These are phyloP conservation scores for Trichonephila clavipes DNA, from an alignment of 1,140 invertebrate species.

Conservation along the genomic window DNA sequence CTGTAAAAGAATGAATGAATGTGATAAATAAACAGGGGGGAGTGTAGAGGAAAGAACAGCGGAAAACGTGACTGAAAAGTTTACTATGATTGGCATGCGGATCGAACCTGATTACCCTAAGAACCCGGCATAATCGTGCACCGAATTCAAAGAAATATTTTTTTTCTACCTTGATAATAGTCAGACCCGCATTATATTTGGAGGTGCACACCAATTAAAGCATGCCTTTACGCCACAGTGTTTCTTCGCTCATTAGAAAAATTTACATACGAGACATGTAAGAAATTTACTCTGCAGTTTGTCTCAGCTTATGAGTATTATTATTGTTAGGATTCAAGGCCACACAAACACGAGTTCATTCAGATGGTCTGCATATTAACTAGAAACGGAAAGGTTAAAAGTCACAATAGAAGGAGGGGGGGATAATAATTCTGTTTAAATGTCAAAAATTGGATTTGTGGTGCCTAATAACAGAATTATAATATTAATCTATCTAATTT, in stretches of 20 bases:
- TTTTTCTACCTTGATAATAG: background rate
- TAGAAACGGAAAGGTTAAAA: background rate
- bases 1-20: background rate
- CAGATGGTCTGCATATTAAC: background rate
- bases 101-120: constrained; percentile 51
- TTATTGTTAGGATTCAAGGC: background rate
- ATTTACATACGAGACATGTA: background rate
- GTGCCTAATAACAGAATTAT: too few species aligned
- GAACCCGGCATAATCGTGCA: constrained; percentile 15
- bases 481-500: too few species aligned
- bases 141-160: constrained; percentile 36
- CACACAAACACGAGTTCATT: background rate
- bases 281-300: background rate
- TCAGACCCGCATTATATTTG: background rate
- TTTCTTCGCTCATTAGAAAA: background rate
- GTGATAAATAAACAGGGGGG: background rate
- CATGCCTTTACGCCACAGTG: background rate
- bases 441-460: too few species aligned
- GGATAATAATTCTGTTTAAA: background rate
- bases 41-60: background rate
- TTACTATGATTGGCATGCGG: constrained; percentile 40
- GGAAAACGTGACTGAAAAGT: constrained; percentile 31
- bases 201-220: constrained; percentile 28
- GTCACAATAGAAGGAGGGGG: background rate
- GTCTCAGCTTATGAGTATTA: background rate